Percentiles rank a stretch among this genome's conserved stretches.
phyloP scores from a whole-genome alignment of 2,888 invertebrate genomes.

The Doris montereyensis region DNA sequence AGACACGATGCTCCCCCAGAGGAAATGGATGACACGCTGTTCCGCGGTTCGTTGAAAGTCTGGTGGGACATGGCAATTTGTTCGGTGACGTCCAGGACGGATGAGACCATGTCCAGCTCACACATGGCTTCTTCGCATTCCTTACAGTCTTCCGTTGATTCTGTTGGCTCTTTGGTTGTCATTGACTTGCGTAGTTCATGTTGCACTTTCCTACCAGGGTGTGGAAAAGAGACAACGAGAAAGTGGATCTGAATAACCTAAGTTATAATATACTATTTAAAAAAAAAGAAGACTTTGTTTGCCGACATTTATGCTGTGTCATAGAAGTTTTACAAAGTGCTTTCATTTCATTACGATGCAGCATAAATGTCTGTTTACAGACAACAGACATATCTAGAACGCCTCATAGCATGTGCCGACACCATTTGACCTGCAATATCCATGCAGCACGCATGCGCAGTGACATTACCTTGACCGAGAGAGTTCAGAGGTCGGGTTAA shows the following conservation, averaged over 20 bases:
- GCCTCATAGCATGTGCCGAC: too few species aligned
- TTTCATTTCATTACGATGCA: too few species aligned
- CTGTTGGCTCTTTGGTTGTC: slow-evolving; percentile 30
- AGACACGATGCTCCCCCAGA: too few species aligned
- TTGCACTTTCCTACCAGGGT: slow-evolving; percentile 43
- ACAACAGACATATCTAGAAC: too few species aligned
- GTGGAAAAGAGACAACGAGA: background rate
- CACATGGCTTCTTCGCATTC: slow-evolving; percentile 29
- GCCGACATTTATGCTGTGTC: too few species aligned
- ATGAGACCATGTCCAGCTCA: slow-evolving; percentile 48
- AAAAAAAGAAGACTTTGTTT: background rate
- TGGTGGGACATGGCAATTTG: slow-evolving; percentile 55
- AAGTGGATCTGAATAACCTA: background rate
- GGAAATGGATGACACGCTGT: background rate
- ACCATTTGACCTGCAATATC: too few species aligned
- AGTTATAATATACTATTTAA: background rate
- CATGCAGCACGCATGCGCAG: too few species aligned
- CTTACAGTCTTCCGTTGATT: background rate
- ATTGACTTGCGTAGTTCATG: slow-evolving; percentile 45
- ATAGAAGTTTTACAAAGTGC: too few species aligned
- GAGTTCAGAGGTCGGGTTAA: too few species aligned
- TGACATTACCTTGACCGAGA: too few species aligned
- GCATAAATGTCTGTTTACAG: too few species aligned
- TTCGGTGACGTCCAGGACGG: slow-evolving; percentile 53
- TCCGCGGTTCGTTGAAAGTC: slow-evolving; percentile 43